Conservation (phyloP, 2,797 vertebrate genomes). For the Sarcophilus harrisii region DNA sequence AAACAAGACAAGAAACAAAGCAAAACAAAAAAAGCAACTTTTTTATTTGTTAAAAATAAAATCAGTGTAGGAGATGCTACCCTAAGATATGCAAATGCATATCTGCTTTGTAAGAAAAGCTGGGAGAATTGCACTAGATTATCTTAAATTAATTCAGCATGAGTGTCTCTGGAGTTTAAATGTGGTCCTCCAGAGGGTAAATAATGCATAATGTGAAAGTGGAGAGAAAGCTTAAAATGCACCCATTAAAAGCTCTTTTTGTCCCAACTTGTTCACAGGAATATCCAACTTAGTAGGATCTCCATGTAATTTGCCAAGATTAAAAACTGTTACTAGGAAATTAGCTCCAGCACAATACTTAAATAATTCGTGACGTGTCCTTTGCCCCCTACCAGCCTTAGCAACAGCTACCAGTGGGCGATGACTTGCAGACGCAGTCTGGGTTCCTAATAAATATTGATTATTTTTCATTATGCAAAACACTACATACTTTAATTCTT, state of each 20-base stretch:
- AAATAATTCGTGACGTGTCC: conserved; percentile 55
- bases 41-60: conserved; percentile 77
- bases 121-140: conserved; percentile 74
- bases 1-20: neutral
- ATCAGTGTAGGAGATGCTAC: conserved; percentile 69
- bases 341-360: conserved; percentile 52
- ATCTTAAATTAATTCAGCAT: conserved; percentile 83
- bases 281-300: conserved; percentile 72
- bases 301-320: conserved; percentile 72
- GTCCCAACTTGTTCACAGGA: conserved; percentile 58
- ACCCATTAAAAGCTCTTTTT: conserved; percentile 72
- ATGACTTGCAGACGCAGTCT: conserved; percentile 53
- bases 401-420: conserved; percentile 17
- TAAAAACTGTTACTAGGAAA: conserved; percentile 75
- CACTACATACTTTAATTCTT: conserved; percentile 61
- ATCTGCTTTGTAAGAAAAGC: conserved; percentile 76
- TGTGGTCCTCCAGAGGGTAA: conserved; percentile 80
- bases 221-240: conserved; percentile 74
- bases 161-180: conserved; percentile 81
- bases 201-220: conserved; percentile 78
- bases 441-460: conserved; percentile 67
- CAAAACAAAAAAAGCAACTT: neutral
- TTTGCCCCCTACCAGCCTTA: conserved; percentile 30
- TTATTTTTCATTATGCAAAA: conserved; percentile 67
- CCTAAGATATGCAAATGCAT: conserved; percentile 79